Evolutionary conservation across 1,140 invertebrate genomes (phyloP).

Genomic region (Drosophila nasuta): DNA sequence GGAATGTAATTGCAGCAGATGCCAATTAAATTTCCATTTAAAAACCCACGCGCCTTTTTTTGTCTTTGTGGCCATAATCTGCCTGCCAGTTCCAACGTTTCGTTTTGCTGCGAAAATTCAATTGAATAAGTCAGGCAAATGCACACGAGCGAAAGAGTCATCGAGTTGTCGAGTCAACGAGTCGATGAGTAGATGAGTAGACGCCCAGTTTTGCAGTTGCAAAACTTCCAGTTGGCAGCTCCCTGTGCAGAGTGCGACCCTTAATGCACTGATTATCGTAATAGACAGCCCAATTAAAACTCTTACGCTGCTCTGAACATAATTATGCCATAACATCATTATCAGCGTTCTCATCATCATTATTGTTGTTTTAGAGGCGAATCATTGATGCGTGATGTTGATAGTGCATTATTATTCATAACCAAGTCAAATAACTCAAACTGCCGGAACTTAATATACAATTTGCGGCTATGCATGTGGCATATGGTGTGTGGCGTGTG

Average conservation of each 20-base stretch:
- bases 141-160: slow-evolving; percentile 47
- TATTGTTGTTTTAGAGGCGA: slow-evolving; percentile 34
- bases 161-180: slow-evolving; percentile 44
- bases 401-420: slow-evolving; percentile 61
- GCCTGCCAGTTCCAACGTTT: slow-evolving; percentile 10
- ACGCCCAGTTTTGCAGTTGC: slow-evolving; percentile 8
- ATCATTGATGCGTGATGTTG: slow-evolving; percentile 54
- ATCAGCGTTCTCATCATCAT: slow-evolving; percentile 8
- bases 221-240: slow-evolving; percentile 4
- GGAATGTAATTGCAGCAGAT: slow-evolving; percentile 63
- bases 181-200: slow-evolving; percentile 22
- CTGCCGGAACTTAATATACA: slow-evolving; percentile 17
- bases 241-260: slow-evolving; percentile 14
- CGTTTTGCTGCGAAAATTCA: slow-evolving; percentile 30
- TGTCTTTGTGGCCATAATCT: slow-evolving; percentile 58
- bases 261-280: slow-evolving; percentile 62
- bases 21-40: slow-evolving; percentile 78
- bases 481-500: slow-evolving; percentile 50
- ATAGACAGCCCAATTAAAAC: slow-evolving; percentile 76
- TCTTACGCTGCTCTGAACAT: slow-evolving; percentile 71
- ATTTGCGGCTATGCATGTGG: background rate
- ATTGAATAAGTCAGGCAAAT: slow-evolving; percentile 69
- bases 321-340: slow-evolving; percentile 55
- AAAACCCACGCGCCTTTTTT: slow-evolving; percentile 42
- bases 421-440: slow-evolving; percentile 24